These are phyloP conservation scores for Acipenser transmontanus DNA, from an alignment of 2,797 vertebrate species.

Conservation along the genomic window DNA sequence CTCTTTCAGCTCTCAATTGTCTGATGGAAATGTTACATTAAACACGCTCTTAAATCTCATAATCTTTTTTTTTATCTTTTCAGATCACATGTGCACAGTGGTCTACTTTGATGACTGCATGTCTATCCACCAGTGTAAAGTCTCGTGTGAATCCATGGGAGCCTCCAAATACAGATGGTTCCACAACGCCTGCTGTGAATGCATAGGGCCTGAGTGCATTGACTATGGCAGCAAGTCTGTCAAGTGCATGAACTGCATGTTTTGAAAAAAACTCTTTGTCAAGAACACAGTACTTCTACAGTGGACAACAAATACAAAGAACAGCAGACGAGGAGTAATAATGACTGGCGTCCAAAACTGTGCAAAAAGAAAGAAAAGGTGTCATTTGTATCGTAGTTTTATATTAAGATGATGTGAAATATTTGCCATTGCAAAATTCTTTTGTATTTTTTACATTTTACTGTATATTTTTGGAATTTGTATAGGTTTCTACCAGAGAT, in stretches of 20 bases:
- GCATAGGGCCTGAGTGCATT: constrained; percentile 90
- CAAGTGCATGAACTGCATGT: constrained; percentile 95
- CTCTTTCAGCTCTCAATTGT: no score
- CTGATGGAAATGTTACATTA: no score
- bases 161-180: constrained; percentile 98
- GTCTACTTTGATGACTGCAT: constrained; percentile 98
- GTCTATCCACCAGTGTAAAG: constrained; percentile 95
- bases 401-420: constrained; percentile 47
- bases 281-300: background rate
- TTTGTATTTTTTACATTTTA: constrained; percentile 44
- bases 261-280: constrained; percentile 59
- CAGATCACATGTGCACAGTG: constrained; percentile 94
- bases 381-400: constrained; percentile 40
- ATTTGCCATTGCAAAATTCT: constrained; percentile 39
- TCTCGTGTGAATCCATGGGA: constrained; percentile 96
- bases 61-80: constrained; percentile 13
- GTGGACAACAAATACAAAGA: no score
- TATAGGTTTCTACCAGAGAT: constrained; percentile 56
- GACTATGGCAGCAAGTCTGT: constrained; percentile 96
- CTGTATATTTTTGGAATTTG: constrained; percentile 58
- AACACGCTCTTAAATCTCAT: constrained; percentile 6
- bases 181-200: constrained; percentile 97
- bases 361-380: background rate
- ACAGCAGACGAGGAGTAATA: background rate
- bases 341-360: background rate